phyloP scores from a whole-genome alignment of 1,140 invertebrate species.

The Aphis gossypii region DNA sequence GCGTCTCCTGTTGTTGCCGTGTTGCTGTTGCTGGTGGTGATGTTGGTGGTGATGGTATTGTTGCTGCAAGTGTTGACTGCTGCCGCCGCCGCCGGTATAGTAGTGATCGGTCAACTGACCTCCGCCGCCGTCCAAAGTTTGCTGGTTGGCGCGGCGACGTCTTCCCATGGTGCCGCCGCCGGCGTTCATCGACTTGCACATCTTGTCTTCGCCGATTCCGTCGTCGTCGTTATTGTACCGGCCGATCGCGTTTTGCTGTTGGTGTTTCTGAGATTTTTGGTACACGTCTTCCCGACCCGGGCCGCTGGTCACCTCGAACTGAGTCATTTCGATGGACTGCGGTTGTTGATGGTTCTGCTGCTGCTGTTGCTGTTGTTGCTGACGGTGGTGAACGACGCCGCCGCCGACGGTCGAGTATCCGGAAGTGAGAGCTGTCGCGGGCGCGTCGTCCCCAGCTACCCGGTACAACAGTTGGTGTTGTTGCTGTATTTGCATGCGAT shows the following conservation, averaged over 20 bases:
- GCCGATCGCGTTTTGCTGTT: constrained; percentile 66
- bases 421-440: neutral
- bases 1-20: neutral
- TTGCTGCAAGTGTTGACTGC: constrained; percentile 16
- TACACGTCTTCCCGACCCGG: neutral
- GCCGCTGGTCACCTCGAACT: neutral
- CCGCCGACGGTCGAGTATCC: neutral
- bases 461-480: constrained; percentile 8
- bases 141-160: neutral
- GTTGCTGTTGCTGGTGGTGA: neutral
- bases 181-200: neutral
- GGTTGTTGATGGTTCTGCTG: neutral
- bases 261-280: constrained; percentile 34
- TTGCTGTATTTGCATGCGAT: constrained; percentile 37
- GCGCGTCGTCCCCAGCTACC: neutral
- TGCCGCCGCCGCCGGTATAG: neutral
- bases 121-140: constrained; percentile 35
- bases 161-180: neutral
- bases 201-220: neutral
- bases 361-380: neutral
- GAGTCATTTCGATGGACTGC: constrained; percentile 51
- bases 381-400: neutral
- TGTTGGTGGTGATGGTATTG: neutral
- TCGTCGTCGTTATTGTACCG: constrained; percentile 62
- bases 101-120: neutral